A percentile compares a stretch with the other conserved stretches of the same genome.
Conservation (phyloP, 2,888 invertebrate genomes). For the Dorcus parallelipipedus region DNA sequence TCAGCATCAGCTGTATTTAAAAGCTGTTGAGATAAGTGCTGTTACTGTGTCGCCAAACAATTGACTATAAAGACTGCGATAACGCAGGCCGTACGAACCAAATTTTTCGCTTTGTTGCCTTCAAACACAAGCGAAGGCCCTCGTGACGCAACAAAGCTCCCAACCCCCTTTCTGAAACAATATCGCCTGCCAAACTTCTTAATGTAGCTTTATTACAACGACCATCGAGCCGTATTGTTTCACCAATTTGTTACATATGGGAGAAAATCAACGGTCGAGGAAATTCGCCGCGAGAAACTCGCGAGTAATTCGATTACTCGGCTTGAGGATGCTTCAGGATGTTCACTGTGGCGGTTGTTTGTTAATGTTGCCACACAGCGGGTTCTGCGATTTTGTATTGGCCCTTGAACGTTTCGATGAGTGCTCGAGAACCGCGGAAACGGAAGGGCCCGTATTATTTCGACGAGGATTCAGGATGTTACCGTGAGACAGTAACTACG, state of each 20-base stretch:
- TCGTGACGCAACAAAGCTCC: slow-evolving; percentile 33
- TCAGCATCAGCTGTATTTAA: slow-evolving; percentile 24
- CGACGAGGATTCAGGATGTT: slow-evolving; percentile 23
- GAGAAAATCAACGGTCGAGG: not conserved
- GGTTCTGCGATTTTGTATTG: slow-evolving; percentile 12
- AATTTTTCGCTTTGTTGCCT: slow-evolving; percentile 46
- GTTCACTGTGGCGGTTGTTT: slow-evolving; percentile 9
- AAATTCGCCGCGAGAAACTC: not conserved
- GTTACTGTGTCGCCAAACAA: slow-evolving; percentile 35
- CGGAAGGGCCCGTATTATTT: slow-evolving; percentile 34
- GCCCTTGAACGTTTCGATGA: slow-evolving; percentile 6
- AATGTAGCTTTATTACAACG: slow-evolving; percentile 1
- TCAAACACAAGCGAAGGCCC: slow-evolving; percentile 38
- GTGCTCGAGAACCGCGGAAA: slow-evolving; percentile 28
- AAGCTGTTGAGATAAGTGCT: slow-evolving; percentile 22
- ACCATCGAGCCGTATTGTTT: not conserved
- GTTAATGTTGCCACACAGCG: slow-evolving; percentile 5
- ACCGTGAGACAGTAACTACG: slow-evolving; percentile 25
- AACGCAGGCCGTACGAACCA: slow-evolving; percentile 34
- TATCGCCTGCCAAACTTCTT: slow-evolving; percentile 4
- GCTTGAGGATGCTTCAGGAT: slow-evolving; percentile 7
- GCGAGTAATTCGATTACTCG: not conserved
- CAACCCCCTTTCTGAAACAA: slow-evolving; percentile 24
- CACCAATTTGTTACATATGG: not conserved
- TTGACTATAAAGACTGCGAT: slow-evolving; percentile 42